These are phyloP conservation scores for Chelmon rostratus DNA, from an alignment of 2,797 vertebrate species.

Conservation along the genomic window DNA sequence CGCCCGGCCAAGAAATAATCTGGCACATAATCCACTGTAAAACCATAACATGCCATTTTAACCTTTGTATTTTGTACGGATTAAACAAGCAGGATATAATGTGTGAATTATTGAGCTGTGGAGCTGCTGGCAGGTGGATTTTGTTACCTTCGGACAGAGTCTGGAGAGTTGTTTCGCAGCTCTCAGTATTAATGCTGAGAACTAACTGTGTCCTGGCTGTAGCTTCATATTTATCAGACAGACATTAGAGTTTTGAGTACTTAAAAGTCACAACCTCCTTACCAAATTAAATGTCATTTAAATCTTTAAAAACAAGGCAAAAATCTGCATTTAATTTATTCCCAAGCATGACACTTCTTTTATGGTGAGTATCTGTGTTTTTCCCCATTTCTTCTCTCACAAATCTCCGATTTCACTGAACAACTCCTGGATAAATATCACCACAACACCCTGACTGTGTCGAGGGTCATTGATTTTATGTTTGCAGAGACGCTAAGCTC, in stretches of 20 bases:
- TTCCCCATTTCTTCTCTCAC: background rate
- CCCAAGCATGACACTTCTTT: background rate
- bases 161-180: background rate
- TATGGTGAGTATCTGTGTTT: background rate
- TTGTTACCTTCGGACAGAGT: background rate
- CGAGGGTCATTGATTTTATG: slow-evolving; percentile 27
- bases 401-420: background rate
- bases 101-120: background rate
- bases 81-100: background rate
- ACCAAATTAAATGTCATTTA: background rate
- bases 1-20: background rate
- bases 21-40: background rate
- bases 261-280: slow-evolving; percentile 7
- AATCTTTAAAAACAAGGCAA: background rate
- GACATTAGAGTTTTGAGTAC: background rate
- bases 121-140: slow-evolving; percentile 4
- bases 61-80: background rate
- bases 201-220: background rate
- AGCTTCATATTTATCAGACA: background rate
- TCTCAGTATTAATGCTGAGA: background rate
- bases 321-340: background rate
- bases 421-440: slow-evolving; percentile 5
- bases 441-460: slow-evolving; percentile 4
- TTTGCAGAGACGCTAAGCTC: slow-evolving; percentile 23
- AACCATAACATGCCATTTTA: slow-evolving; percentile 2